These are phyloP conservation scores for Eptesicus fuscus DNA, from an alignment of 2,113 vertebrate genomes.

Conservation along the genomic window DNA sequence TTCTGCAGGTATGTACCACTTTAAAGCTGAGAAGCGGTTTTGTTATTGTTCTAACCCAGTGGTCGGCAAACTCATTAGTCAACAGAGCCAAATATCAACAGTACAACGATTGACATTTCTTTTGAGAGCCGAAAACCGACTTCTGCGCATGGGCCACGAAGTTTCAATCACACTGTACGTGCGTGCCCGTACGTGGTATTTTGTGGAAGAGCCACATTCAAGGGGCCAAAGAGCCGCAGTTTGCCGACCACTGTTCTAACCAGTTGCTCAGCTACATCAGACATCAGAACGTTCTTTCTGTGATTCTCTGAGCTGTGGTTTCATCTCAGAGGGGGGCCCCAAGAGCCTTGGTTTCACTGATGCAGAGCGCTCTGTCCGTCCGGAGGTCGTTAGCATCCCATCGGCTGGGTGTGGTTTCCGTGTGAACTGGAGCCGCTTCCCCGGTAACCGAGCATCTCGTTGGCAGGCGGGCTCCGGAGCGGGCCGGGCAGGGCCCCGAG, in stretches of 20 bases:
- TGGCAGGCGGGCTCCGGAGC: conserved; percentile 82
- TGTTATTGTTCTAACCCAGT: neutral
- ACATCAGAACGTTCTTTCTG: neutral
- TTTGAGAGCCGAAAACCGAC: too few relatives aligned
- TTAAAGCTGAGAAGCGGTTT: neutral
- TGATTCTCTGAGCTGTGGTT: neutral
- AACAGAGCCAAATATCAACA: too few relatives aligned
- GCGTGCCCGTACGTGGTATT: too few relatives aligned
- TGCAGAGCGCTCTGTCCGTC: neutral
- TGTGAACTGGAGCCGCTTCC: neutral
- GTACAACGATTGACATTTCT: too few relatives aligned
- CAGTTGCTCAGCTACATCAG: neutral
- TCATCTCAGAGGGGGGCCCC: neutral
- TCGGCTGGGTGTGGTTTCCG: neutral
- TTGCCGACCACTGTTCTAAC: neutral
- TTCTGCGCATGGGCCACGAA: too few relatives aligned
- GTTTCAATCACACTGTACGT: too few relatives aligned
- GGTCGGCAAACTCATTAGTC: too few relatives aligned
- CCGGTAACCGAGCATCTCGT: neutral
- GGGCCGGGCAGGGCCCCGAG: conserved; percentile 82
- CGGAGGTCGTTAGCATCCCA: neutral
- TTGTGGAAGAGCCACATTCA: too few relatives aligned
- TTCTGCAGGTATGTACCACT: neutral
- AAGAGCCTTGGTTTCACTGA: neutral
- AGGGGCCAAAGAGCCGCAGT: too few relatives aligned